Evolutionary conservation across 1,140 invertebrate species (phyloP).

Genomic region (Dolichoris vasculosae): DNA sequence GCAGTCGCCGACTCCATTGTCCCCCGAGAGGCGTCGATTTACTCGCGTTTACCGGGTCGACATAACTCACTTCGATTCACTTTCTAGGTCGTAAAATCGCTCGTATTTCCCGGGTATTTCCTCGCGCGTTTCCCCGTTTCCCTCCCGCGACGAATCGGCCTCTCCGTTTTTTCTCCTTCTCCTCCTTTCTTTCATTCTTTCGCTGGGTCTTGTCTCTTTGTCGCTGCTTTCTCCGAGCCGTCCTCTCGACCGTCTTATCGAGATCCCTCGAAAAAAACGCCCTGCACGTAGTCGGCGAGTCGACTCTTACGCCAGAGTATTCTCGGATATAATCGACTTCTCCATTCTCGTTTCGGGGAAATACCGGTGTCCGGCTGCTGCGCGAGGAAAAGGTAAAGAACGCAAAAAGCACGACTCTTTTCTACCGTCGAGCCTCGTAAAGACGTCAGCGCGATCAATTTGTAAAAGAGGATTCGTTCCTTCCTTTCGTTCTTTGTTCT

Average conservation of each 20-base stretch:
- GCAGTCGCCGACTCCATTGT: constrained; percentile 40
- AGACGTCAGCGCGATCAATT: constrained; percentile 18
- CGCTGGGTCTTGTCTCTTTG: background rate
- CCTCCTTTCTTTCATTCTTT: background rate
- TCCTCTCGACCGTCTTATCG: background rate
- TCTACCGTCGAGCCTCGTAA: constrained; percentile 26
- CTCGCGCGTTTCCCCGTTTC: constrained; percentile 45
- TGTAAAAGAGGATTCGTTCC: background rate
- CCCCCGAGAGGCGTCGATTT: constrained; percentile 31
- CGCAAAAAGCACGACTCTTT: constrained; percentile 8
- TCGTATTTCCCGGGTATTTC: constrained; percentile 50
- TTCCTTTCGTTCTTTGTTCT: background rate
- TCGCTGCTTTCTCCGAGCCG: background rate
- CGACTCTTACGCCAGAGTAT: background rate
- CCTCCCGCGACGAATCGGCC: constrained; percentile 61
- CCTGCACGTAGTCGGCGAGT: background rate
- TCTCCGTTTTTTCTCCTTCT: background rate
- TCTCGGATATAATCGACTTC: background rate
- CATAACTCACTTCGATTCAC: constrained; percentile 64
- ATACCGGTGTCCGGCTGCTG: background rate
- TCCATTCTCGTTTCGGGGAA: constrained; percentile 10
- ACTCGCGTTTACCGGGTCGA: constrained; percentile 45
- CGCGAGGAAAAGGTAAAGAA: background rate
- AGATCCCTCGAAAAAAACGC: background rate
- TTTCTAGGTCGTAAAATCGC: constrained; percentile 72